Evolutionary conservation across 2,888 invertebrate species (phyloP).

Genomic region (Rhodophaea formosa): DNA sequence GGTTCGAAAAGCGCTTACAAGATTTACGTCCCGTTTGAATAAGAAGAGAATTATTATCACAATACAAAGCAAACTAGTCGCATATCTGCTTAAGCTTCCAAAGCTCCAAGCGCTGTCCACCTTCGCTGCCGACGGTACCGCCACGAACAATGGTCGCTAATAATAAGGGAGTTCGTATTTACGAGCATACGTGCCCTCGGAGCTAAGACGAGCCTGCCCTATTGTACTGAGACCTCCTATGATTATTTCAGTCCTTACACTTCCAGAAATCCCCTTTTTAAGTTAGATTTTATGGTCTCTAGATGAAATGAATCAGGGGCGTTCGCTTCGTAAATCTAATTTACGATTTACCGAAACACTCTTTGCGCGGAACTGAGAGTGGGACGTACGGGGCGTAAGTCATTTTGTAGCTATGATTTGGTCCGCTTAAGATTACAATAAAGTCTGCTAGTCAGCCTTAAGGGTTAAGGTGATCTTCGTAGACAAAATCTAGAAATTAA

Average conservation of each 20-base stretch:
- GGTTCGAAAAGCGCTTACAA: neutral
- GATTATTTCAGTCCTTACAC: constrained; percentile 73
- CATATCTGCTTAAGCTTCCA: constrained; percentile 27
- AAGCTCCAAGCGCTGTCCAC: constrained; percentile 33
- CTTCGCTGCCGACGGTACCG: constrained; percentile 61
- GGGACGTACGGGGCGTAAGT: constrained; percentile 39
- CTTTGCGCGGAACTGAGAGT: constrained; percentile 41
- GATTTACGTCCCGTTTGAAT: constrained; percentile 20
- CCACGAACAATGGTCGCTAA: constrained; percentile 77
- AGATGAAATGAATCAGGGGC: constrained; percentile 59
- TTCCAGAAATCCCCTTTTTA: constrained; percentile 69
- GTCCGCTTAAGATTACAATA: neutral
- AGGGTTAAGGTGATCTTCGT: too few species aligned
- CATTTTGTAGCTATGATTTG: constrained; percentile 31
- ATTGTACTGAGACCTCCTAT: constrained; percentile 79
- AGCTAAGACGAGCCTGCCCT: constrained; percentile 71
- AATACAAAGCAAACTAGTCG: constrained; percentile 20
- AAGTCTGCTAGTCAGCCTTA: too few species aligned
- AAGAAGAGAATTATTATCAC: constrained; percentile 17
- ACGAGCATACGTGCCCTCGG: constrained; percentile 77
- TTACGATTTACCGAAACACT: constrained; percentile 54
- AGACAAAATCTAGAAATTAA: too few species aligned
- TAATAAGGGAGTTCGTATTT: constrained; percentile 79
- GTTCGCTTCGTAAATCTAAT: constrained; percentile 53
- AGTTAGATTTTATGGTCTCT: constrained; percentile 62